Evolutionary conservation across 2,797 vertebrate genomes (phyloP).

Genomic region (Pempheris klunzingeri): DNA sequence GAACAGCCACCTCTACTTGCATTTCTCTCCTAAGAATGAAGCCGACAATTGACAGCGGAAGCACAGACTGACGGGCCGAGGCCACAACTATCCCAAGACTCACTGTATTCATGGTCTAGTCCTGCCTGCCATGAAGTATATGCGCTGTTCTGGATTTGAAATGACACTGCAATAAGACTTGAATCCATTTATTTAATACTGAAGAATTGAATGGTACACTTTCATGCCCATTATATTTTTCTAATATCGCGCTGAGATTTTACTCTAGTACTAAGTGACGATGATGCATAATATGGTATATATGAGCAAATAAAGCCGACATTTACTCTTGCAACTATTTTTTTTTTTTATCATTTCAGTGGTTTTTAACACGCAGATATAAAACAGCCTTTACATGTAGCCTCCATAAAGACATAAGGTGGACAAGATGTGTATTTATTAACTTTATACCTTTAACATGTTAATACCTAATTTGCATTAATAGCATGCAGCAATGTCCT

Average conservation of each 20-base stretch:
- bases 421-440: conserved; percentile 21
- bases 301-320: conserved; percentile 81
- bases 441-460: conserved; percentile 8
- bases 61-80: conserved; percentile 63
- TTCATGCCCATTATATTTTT: conserved; percentile 72
- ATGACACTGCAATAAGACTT: conserved; percentile 81
- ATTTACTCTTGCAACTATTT: conserved; percentile 69
- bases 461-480: conserved; percentile 6
- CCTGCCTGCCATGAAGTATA: conserved; percentile 67
- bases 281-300: conserved; percentile 62
- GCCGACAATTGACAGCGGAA: conserved; percentile 83
- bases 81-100: conserved; percentile 66
- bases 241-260: conserved; percentile 70
- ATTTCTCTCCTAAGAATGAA: conserved; percentile 89
- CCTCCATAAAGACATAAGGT: not conserved
- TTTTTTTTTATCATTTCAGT: conserved; percentile 37
- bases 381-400: conserved; percentile 11
- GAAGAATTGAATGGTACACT: conserved; percentile 82
- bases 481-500: not conserved
- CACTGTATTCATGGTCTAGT: conserved; percentile 69
- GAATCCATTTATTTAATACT: conserved; percentile 87
- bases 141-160: conserved; percentile 75
- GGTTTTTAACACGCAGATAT: conserved; percentile 35
- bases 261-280: conserved; percentile 56
- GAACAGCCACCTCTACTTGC: conserved; percentile 96